Evolutionary conservation across 2,797 vertebrate genomes (phyloP).

Genomic region (Darevskia nairensis): DNA sequence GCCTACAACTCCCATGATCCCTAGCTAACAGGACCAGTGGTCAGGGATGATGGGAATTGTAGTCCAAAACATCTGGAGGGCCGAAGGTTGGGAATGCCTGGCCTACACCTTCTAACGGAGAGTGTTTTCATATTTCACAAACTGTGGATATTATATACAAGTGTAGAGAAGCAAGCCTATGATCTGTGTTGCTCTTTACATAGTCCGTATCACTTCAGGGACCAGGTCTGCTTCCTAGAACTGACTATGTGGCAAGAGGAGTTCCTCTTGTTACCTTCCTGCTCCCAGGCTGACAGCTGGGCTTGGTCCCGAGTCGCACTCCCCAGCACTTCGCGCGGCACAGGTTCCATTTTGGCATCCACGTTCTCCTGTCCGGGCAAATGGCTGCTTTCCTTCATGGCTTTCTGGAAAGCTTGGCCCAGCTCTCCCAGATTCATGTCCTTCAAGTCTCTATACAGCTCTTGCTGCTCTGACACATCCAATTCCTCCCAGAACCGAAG

Average conservation of each 20-base stretch:
- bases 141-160: background rate
- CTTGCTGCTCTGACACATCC: constrained; percentile 75
- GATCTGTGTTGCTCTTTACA: background rate
- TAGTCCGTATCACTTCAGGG: background rate
- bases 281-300: constrained; percentile 87
- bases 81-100: too few species aligned
- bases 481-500: constrained; percentile 89
- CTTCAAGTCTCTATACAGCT: constrained; percentile 80
- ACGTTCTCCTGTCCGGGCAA: constrained; percentile 80
- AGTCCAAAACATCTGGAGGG: too few species aligned
- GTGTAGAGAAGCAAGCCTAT: background rate
- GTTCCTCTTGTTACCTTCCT: constrained; percentile 78
- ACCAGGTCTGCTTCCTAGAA: background rate
- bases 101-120: background rate
- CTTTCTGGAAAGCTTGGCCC: constrained; percentile 85
- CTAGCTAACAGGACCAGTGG: too few species aligned
- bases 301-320: constrained; percentile 88
- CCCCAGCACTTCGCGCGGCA: constrained; percentile 90
- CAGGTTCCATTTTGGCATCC: constrained; percentile 89
- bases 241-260: background rate
- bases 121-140: background rate
- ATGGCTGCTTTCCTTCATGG: constrained; percentile 78
- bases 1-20: too few species aligned
- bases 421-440: constrained; percentile 87
- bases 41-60: too few species aligned